These are phyloP conservation scores for Bos javanicus DNA, from an alignment of 2,113 vertebrate species.

Conservation along the genomic window DNA sequence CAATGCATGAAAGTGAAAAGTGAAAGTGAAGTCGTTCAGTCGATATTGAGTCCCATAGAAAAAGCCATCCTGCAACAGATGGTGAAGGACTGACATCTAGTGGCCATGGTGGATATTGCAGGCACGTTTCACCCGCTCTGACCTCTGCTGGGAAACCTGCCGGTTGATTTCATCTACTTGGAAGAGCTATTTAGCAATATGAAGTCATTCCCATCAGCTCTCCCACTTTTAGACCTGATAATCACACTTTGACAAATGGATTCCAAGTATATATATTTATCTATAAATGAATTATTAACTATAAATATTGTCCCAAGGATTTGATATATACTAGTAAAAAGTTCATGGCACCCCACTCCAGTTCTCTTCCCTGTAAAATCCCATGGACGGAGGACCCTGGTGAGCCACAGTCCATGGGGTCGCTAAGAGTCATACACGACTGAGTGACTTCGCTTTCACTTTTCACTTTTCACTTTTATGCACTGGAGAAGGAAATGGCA, in stretches of 20 bases:
- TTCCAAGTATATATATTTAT: background rate
- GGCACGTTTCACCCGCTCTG: fast-evolving
- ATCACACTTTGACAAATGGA: background rate
- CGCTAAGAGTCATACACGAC: too few species aligned
- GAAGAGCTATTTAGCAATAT: background rate
- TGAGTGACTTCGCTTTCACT: too few species aligned
- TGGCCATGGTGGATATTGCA: background rate
- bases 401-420: too few species aligned
- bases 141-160: background rate
- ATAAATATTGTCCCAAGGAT: background rate
- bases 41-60: background rate
- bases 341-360: background rate
- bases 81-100: background rate
- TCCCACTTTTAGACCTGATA: background rate
- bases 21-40: too few species aligned
- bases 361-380: too few species aligned
- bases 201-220: background rate
- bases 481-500: too few species aligned
- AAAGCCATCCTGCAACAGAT: fast-evolving
- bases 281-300: background rate
- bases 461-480: too few species aligned
- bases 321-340: background rate
- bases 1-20: too few species aligned
- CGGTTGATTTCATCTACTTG: background rate
- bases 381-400: too few species aligned